Base-by-base conservation (phyloP, 2,797 vertebrate genomes). In the Gymnoscopelus braueri region DNA sequence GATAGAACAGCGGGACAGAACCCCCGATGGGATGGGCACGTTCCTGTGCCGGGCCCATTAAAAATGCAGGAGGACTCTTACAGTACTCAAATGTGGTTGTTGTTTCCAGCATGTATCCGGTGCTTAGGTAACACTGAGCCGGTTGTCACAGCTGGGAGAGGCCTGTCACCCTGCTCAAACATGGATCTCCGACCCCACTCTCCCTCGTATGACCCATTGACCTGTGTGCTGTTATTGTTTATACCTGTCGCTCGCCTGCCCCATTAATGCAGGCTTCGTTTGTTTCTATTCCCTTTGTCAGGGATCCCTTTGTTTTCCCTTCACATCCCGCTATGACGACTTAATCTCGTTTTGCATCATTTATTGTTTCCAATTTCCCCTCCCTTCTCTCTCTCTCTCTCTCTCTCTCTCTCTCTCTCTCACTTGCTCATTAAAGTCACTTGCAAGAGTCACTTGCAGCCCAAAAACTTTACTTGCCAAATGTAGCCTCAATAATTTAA, bases 101-200 rank as follows among this genome's bases (percentile, higher is more conserved):
- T 92, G 93, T 91, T 87, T 87, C 90, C 87, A 85, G 83, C 79
- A 49, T 91, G 89, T 90, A 84, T 91, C 87, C 67, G 77, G 84
- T 89, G 90, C 86, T 92, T 86, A 67, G 89, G 88, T 88, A 88
- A 90, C 90, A 90, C 83, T 90, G 84, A 91, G 88, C 84, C 86
- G 80, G 73, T 85, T 88, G 90, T 89, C 76, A 78, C 47, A 54
- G 60, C 19, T 24, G 68, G 65, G 63, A 74, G 51, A 60, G 66
- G 32, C 15, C n/a, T 35, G 10, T 55, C 83, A 73, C 47, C 2
- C 15, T 51, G 32, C 65, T 11, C 26, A 63, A 13, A 72, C 48
- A 60, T 1, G 55, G 47, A 75, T 67, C 77, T 68, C 29, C 47
- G 51, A 5, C 51, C 8, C 62, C 5, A 23, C 65, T 35, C 35